phyloP scores from a whole-genome alignment of 2,113 vertebrate genomes.

The Melanerpes aurifrons region DNA sequence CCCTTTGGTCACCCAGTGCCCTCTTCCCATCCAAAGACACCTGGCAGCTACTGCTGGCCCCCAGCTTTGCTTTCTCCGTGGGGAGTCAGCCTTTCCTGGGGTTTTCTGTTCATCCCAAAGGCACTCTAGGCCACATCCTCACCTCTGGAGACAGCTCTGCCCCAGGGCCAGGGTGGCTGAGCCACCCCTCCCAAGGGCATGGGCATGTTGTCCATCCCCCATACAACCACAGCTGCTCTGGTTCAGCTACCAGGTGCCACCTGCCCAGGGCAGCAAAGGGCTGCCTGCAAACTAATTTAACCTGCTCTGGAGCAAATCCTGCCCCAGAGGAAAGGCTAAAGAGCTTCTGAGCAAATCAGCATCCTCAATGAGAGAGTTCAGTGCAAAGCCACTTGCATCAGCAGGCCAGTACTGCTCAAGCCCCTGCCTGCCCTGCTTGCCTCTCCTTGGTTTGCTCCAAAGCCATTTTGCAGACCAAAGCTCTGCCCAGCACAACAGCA shows the following conservation, averaged over 20 bases:
- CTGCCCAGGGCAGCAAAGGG: background rate
- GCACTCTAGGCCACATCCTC: background rate
- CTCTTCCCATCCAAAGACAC: background rate
- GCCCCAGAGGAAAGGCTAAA: background rate
- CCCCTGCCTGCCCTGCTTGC: background rate
- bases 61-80: background rate
- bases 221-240: background rate
- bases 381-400: background rate
- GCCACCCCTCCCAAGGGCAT: background rate
- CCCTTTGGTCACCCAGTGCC: background rate
- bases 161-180: accelerated
- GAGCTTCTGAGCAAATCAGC: background rate
- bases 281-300: background rate
- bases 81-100: background rate
- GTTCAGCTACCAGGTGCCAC: background rate
- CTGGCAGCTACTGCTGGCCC: background rate
- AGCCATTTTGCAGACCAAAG: background rate
- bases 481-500: background rate
- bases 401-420: background rate
- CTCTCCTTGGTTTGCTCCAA: background rate
- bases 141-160: background rate
- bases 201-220: background rate
- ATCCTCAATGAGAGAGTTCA: background rate
- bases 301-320: background rate
- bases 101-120: background rate